Conservation (phyloP, 2,113 vertebrate genomes). For the Pseudopipra pipra region DNA sequence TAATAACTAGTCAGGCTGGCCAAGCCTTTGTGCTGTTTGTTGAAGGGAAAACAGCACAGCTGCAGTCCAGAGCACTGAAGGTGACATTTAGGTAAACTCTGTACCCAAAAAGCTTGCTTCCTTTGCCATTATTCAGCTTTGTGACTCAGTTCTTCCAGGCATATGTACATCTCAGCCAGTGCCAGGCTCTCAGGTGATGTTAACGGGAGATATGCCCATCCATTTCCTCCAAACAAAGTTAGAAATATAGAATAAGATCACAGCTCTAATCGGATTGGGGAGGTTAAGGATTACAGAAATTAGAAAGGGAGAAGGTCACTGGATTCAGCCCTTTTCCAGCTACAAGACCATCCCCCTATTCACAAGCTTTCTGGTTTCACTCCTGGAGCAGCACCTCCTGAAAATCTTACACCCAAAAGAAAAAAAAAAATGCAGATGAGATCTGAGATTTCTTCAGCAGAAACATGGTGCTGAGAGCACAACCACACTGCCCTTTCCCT, state of each 20-base stretch:
- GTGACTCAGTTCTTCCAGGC: not conserved
- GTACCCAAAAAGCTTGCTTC: not conserved
- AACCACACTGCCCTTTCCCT: not conserved
- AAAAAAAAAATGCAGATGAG: not conserved
- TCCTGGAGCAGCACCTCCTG: not conserved
- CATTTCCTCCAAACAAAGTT: not conserved
- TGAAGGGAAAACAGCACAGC: not conserved
- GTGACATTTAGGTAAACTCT: not conserved
- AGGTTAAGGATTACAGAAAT: not conserved
- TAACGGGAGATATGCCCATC: accelerated
- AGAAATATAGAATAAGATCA: not conserved
- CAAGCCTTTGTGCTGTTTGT: not conserved
- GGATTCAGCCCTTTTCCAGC: not conserved
- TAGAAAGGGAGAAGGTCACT: not conserved
- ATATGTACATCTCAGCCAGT: not conserved
- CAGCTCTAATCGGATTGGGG: not conserved
- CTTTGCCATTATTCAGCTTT: not conserved
- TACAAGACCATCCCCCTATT: not conserved
- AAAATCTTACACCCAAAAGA: not conserved
- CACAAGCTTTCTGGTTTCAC: not conserved
- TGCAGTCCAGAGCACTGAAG: not conserved
- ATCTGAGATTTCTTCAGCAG: not conserved
- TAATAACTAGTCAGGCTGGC: not conserved
- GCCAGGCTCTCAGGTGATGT: not conserved
- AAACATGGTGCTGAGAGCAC: not conserved